These are phyloP conservation scores for Crocallis elinguaria DNA, from an alignment of 2,888 invertebrate species.

Conservation along the genomic window DNA sequence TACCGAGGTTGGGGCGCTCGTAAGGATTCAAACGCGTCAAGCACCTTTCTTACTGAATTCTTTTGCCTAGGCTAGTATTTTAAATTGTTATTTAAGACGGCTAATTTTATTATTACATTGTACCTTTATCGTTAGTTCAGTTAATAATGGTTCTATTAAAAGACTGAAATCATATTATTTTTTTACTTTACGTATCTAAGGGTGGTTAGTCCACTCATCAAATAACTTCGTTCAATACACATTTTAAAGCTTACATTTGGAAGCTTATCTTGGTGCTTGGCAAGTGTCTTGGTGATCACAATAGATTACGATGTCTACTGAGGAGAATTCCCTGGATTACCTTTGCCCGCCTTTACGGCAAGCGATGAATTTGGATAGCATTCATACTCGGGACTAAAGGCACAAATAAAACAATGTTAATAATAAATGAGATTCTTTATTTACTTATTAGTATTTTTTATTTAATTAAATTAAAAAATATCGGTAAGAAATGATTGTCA, in stretches of 20 bases:
- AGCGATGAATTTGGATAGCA: background rate
- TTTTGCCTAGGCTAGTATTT: background rate
- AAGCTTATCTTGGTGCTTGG: no score
- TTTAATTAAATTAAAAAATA: slow-evolving; percentile 1
- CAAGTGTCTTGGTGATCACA: no score
- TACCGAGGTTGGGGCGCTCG: no score
- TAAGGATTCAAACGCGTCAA: background rate
- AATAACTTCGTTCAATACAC: no score
- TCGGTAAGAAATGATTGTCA: background rate
- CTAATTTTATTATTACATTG: slow-evolving; percentile 53
- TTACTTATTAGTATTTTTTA: slow-evolving; percentile 12
- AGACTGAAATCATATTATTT: slow-evolving; percentile 72
- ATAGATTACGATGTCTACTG: no score
- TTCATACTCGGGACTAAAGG: background rate
- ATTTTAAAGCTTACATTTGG: no score
- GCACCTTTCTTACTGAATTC: background rate
- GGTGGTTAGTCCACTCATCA: background rate
- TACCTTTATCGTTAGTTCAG: slow-evolving; percentile 70
- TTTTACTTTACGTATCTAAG: slow-evolving; percentile 25
- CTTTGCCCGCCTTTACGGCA: no score
- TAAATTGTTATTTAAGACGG: slow-evolving; percentile 16
- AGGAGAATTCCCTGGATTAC: no score
- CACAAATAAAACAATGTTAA: slow-evolving; percentile 8
- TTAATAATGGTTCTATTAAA: slow-evolving; percentile 79
- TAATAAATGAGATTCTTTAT: slow-evolving; percentile 19